A percentile compares a stretch with the other conserved stretches of the same genome.
phyloP scores from a whole-genome alignment of 2,113 vertebrate species.

The Procavia capensis region DNA sequence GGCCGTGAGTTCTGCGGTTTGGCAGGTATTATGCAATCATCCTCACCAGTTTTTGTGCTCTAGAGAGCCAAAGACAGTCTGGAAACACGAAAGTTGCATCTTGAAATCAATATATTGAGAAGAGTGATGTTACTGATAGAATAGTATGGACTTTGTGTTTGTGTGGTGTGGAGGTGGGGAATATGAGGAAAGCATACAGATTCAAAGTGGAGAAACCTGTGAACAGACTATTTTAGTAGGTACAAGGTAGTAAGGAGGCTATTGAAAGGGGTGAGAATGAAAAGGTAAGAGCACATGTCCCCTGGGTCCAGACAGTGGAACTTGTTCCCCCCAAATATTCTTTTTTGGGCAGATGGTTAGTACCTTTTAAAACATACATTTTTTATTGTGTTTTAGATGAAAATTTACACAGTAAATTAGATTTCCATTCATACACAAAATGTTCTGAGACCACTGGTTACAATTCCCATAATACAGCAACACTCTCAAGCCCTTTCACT shows the following conservation, averaged over 20 bases:
- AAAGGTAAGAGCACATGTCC: background rate
- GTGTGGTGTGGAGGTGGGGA: background rate
- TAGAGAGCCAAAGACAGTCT: background rate
- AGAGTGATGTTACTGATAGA: background rate
- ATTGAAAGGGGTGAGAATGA: background rate
- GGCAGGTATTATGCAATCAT: background rate
- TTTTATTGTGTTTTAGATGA: background rate
- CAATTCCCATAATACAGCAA: background rate
- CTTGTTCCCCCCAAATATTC: background rate
- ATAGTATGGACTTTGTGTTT: background rate
- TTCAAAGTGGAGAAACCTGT: background rate
- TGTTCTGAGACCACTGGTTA: background rate
- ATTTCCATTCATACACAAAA: background rate
- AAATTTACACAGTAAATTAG: background rate
- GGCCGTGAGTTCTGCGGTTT: background rate
- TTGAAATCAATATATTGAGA: background rate
- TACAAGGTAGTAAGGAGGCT: background rate
- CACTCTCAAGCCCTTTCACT: background rate
- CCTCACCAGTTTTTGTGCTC: background rate
- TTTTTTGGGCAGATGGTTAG: background rate
- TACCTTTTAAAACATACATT: too few relatives aligned
- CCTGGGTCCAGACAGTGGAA: background rate
- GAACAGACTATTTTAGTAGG: background rate
- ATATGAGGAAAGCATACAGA: background rate
- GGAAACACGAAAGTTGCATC: background rate